Conservation (phyloP, 53 echinoderm and acorn worm species). For the Zoroaster sp. region DNA sequence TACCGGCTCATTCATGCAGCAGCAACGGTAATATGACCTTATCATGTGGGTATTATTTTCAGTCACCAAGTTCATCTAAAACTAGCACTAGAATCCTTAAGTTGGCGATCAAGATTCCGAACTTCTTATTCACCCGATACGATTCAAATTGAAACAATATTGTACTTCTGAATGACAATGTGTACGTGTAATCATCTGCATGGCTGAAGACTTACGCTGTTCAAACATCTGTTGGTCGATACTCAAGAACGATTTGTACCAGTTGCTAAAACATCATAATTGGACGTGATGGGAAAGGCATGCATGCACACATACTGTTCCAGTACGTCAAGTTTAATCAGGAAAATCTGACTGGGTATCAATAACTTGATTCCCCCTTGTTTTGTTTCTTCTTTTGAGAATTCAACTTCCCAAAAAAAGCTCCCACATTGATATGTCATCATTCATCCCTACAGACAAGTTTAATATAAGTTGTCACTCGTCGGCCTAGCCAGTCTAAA, state of each 20-base stretch:
- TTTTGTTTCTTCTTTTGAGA: neutral
- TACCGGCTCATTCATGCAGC: no score
- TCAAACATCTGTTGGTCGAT: neutral
- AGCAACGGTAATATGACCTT: no score
- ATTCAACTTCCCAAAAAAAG: neutral
- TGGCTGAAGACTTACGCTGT: neutral
- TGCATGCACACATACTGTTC: no score
- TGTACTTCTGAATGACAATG: neutral
- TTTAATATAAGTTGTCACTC: slow-evolving; percentile 24
- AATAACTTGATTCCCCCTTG: neutral
- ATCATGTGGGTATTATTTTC: no score
- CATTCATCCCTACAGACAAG: neutral
- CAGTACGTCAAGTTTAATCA: neutral
- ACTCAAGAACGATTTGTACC: neutral
- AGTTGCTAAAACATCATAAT: neutral
- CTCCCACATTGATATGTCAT: neutral
- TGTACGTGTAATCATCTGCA: neutral
- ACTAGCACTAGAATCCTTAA: no score
- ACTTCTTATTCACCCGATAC: no score
- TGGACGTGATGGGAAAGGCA: neutral
- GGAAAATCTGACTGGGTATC: neutral
- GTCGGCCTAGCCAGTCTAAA: neutral
- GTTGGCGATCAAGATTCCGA: no score
- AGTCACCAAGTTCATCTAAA: no score
- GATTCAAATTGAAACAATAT: neutral